Evolutionary conservation across 2,888 invertebrate species (phyloP), one percentile per base, ranked within the genome.

Genomic region (Campopleginae sp.): DNA sequence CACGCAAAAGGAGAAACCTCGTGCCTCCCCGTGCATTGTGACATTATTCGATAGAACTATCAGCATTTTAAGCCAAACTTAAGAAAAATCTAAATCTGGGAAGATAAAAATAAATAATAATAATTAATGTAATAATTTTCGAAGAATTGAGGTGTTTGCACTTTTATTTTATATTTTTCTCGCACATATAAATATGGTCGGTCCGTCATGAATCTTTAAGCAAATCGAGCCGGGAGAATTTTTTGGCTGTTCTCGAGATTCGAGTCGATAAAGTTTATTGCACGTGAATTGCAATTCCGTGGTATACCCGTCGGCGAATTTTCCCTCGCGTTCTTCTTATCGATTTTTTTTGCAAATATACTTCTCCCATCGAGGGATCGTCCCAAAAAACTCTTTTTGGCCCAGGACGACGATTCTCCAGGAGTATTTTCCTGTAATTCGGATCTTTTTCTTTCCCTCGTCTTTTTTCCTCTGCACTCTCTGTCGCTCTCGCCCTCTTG

Each of bases 221-320:
- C 44, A 27, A 1, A 12, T 1, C 6, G 31, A 27, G 4, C 27
- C 12, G 6, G 31, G n/a, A 51, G 23, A 71, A 33, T 51, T 33
- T 51, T 71, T 48, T 14, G 51, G 70, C 27, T 23, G 33, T n/a
- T 48, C 17, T 48, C 8, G 51, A 51, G 51, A 38, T 51, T 44
- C 46, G 48, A 54, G 82, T 84, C 82, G 85, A 89, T 89, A 86
- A 88, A 88, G 86, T 87, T 90, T 90, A 90, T 90, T 86, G 87
- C 85, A 86, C 84, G 78, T 74, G 85, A 86, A 88, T 89, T 88
- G 89, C 89, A 89, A 89, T 90, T 89, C 88, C 89, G 80, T 75
- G 80, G 85, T 80, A 68, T 87, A 86, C 89, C 88, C 82, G 23
- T 63, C 86, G 82, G 89, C 88, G 85, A 84, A 86, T 87, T 85